These are phyloP conservation scores for Cynocephalus volans DNA, from an alignment of 2,113 vertebrate genomes.

Conservation along the genomic window DNA sequence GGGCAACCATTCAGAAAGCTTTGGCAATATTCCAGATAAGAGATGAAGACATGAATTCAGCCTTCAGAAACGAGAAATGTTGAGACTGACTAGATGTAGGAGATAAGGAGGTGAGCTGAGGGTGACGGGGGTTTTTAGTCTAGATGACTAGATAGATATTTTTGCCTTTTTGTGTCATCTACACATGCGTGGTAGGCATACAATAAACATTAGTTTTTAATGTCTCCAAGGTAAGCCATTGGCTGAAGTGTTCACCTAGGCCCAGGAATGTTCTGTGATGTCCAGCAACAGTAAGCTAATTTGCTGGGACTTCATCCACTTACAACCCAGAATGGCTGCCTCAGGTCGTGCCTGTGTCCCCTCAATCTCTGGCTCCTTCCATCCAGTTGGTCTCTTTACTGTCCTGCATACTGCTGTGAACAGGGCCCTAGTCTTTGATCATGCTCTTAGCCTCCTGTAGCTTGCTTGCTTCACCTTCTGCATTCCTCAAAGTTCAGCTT, in stretches of 20 bases:
- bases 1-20: background rate
- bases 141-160: background rate
- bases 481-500: background rate
- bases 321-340: background rate
- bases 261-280: background rate
- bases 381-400: background rate
- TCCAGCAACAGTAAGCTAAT: background rate
- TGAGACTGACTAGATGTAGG: background rate
- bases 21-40: background rate
- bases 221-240: background rate
- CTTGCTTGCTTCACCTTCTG: background rate
- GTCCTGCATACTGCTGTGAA: background rate
- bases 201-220: background rate
- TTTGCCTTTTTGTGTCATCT: background rate
- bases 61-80: background rate
- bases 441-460: background rate
- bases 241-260: background rate
- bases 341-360: background rate
- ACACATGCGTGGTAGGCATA: background rate
- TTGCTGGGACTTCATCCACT: background rate
- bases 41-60: background rate
- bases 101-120: background rate
- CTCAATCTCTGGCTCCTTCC: background rate
- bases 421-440: background rate
- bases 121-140: background rate